Percentiles rank a stretch among this genome's conserved stretches.
Evolutionary conservation across 2,113 vertebrate species (phyloP).

Genomic region (Sphyrna mokarran): DNA sequence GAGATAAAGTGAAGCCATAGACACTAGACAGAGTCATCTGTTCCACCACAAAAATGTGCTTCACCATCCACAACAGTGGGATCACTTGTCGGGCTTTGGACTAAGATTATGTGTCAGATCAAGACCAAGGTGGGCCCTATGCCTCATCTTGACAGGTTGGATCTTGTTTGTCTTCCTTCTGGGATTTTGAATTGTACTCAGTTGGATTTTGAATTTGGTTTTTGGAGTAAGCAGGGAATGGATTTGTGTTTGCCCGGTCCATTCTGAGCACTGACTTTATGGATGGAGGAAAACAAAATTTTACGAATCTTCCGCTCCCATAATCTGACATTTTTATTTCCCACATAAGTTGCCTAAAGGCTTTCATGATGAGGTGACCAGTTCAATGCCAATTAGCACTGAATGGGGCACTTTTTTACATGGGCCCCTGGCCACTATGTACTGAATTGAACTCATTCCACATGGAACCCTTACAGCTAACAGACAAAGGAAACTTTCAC

Average conservation of each 20-base stretch:
- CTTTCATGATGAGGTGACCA: neutral
- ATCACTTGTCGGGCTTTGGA: too few species aligned
- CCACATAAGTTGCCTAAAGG: neutral
- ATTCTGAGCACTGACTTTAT: too few species aligned
- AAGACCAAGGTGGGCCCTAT: too few species aligned
- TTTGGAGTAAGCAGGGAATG: too few species aligned
- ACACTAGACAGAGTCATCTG: neutral
- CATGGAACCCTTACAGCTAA: neutral
- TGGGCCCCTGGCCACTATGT: neutral
- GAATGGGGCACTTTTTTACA: neutral
- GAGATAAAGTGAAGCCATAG: neutral
- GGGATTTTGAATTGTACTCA: too few species aligned
- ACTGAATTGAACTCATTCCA: neutral
- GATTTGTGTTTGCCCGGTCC: too few species aligned
- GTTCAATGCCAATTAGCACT: neutral
- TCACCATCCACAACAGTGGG: neutral
- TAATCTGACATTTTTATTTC: neutral
- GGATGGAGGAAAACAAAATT: too few species aligned
- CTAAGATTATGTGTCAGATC: too few species aligned
- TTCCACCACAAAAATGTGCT: neutral
- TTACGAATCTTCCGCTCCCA: neutral
- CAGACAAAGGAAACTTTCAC: neutral
- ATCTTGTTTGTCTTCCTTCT: too few species aligned
- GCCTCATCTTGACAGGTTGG: too few species aligned
- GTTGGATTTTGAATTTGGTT: too few species aligned